Evolutionary conservation across 92 coral and sea anemone genomes (phyloP).

Genomic region (Epizoanthus ramosus): DNA sequence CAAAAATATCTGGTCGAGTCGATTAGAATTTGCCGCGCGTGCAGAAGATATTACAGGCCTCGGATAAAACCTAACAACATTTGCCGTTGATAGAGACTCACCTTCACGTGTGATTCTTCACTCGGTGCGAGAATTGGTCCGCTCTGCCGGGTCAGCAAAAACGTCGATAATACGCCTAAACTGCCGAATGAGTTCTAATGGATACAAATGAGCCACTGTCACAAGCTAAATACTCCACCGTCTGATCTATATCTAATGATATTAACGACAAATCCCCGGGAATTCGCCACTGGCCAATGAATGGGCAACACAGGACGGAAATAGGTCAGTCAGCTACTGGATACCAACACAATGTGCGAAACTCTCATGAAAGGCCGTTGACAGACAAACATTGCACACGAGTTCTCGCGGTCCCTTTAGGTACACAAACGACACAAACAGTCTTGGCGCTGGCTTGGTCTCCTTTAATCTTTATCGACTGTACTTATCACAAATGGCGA

Average conservation of each 20-base stretch:
- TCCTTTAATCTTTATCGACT: neutral
- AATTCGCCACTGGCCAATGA: slow-evolving; percentile 24
- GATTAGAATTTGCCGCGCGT: neutral
- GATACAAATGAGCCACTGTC: neutral
- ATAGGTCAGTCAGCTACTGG: neutral
- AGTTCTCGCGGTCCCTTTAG: neutral
- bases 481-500: neutral
- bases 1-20: neutral
- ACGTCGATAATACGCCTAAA: neutral
- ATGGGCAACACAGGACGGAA: slow-evolving; percentile 13
- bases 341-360: slow-evolving; percentile 12
- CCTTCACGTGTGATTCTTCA: neutral
- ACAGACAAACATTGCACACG: slow-evolving; percentile 15
- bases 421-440: neutral
- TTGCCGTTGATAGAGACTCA: neutral
- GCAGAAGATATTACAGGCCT: too few relatives aligned
- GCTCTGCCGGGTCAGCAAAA: neutral
- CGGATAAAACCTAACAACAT: neutral
- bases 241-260: slow-evolving; percentile 28
- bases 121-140: neutral
- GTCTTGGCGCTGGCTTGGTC: neutral
- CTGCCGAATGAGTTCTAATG: neutral
- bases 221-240: slow-evolving; percentile 32
- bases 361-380: slow-evolving; percentile 29
- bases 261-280: slow-evolving; percentile 24